These are phyloP conservation scores for Botia almorhae DNA, from an alignment of 2,797 vertebrate species.

Conservation along the genomic window DNA sequence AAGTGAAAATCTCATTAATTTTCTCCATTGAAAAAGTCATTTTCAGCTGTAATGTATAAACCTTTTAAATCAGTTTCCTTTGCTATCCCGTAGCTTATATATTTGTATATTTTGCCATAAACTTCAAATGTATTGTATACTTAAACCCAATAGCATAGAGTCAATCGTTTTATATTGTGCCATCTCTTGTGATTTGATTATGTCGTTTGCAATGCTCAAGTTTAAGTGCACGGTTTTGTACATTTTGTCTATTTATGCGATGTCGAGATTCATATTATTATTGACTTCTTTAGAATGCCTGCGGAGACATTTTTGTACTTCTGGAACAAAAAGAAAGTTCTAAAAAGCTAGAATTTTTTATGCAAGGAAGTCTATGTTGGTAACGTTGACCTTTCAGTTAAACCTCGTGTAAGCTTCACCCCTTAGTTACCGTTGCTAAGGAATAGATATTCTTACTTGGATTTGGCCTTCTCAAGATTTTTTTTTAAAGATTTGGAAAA, in stretches of 20 bases:
- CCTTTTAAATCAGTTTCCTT: background rate
- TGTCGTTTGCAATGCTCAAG: background rate
- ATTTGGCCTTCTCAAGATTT: too few relatives aligned
- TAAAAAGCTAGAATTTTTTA: too few relatives aligned
- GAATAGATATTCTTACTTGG: too few relatives aligned
- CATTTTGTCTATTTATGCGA: background rate
- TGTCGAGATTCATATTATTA: background rate
- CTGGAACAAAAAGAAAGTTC: too few relatives aligned
- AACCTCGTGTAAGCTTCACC: too few relatives aligned
- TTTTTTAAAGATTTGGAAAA: too few relatives aligned
- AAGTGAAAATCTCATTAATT: background rate
- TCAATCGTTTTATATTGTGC: background rate
- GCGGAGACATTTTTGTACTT: too few relatives aligned
- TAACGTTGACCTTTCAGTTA: too few relatives aligned
- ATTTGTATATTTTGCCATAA: background rate
- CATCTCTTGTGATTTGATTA: background rate
- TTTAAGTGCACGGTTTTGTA: background rate
- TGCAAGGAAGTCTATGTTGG: background rate
- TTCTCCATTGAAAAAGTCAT: background rate
- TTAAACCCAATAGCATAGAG: background rate
- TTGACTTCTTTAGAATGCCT: background rate
- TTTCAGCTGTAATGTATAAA: background rate
- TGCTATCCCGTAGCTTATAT: background rate
- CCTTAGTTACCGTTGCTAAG: too few relatives aligned
- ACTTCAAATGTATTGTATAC: background rate